Conservation (phyloP, 2,888 invertebrate species). For the Drosophila birchii region DNA sequence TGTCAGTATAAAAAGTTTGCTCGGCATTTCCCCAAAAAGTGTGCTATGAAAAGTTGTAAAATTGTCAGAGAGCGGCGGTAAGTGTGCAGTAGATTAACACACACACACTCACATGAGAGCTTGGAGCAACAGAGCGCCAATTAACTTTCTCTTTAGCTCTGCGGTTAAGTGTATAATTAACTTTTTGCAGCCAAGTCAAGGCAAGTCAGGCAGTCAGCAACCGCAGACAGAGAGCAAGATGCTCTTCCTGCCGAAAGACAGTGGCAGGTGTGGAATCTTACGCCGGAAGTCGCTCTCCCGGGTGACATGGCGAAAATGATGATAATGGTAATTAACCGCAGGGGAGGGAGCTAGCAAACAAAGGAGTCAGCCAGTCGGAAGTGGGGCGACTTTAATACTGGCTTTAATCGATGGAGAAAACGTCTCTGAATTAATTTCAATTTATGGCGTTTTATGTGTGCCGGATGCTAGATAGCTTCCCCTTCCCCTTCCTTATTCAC, state of each 20-base stretch:
- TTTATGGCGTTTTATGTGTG: conserved; percentile 27
- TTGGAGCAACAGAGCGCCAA: conserved; percentile 10
- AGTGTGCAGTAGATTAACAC: conserved; percentile 2
- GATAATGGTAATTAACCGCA: conserved; percentile 51
- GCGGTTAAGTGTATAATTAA: conserved; percentile 39
- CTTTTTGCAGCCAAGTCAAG: conserved; percentile 10
- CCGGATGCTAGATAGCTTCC: conserved; percentile 28
- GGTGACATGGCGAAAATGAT: conserved; percentile 31
- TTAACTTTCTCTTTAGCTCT: conserved; percentile 22
- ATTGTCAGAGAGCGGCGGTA: background rate
- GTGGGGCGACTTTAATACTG: conserved; percentile 28
- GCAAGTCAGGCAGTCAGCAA: background rate
- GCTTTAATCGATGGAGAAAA: conserved; percentile 16
- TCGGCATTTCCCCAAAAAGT: background rate
- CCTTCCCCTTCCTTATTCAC: conserved; percentile 4
- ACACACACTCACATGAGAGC: background rate
- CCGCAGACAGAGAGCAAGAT: conserved; percentile 25
- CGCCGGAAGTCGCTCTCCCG: conserved; percentile 22
- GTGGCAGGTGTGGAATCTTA: conserved; percentile 37
- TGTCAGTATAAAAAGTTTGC: conserved; percentile 7
- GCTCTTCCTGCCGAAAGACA: conserved; percentile 1
- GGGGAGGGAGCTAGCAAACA: conserved; percentile 45
- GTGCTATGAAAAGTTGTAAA: conserved; percentile 3
- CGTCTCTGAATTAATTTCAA: conserved; percentile 42
- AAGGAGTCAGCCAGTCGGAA: conserved; percentile 45